A percentile compares a stretch with the other conserved stretches of the same genome.
These are phyloP conservation scores for Pseudotriccus pelzelni DNA, from an alignment of 2,797 vertebrate genomes.

Conservation along the genomic window DNA sequence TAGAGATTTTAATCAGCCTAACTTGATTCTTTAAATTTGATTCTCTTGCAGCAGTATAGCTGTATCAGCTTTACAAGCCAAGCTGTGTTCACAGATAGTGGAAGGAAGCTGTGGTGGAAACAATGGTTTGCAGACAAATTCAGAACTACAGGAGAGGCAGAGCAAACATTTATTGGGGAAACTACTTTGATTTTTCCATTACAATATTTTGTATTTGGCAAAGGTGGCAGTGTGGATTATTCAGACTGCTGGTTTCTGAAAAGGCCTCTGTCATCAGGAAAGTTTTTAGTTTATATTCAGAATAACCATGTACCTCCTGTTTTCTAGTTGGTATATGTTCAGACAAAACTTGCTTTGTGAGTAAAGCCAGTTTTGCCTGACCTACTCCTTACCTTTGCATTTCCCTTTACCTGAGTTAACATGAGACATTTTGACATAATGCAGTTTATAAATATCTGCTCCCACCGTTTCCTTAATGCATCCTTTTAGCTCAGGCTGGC, in stretches of 20 bases:
- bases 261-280: not conserved
- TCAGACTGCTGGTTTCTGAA: not conserved
- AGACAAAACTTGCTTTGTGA: not conserved
- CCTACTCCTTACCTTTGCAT: not conserved
- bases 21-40: not conserved
- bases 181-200: not conserved
- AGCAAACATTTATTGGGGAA: not conserved
- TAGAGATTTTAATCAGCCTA: not conserved
- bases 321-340: not conserved
- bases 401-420: not conserved
- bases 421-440: not conserved
- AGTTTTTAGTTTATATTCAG: not conserved
- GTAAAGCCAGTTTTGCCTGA: not conserved
- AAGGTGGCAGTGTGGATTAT: not conserved
- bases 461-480: not conserved
- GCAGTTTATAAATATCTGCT: not conserved
- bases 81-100: not conserved
- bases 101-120: not conserved
- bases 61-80: not conserved
- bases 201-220: not conserved
- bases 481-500: not conserved
- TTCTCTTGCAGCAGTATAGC: not conserved
- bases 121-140: not conserved
- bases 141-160: not conserved
- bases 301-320: not conserved